These are phyloP conservation scores for Torymus auratus DNA, from an alignment of 2,888 invertebrate genomes.

Conservation along the genomic window DNA sequence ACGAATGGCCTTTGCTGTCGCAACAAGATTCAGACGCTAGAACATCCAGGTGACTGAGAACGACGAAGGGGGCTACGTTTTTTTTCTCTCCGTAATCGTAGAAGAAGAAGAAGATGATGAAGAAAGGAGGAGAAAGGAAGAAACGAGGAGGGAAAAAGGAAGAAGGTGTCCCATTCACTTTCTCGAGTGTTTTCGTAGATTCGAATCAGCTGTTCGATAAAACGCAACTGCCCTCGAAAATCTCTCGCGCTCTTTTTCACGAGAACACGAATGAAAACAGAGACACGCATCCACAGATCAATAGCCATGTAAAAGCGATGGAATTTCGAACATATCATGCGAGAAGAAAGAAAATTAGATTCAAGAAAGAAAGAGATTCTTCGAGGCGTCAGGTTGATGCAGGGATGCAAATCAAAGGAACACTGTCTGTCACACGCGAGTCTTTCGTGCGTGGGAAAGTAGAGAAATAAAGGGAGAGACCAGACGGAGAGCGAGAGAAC, in stretches of 20 bases:
- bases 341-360: constrained; percentile 33
- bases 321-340: constrained; percentile 57
- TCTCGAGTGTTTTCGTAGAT: constrained; percentile 51
- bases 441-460: too few relatives aligned
- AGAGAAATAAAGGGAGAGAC: too few relatives aligned
- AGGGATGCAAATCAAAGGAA: too few relatives aligned
- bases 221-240: constrained; percentile 26
- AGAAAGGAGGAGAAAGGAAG: background rate
- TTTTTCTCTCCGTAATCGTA: background rate
- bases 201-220: constrained; percentile 37
- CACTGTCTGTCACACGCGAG: too few relatives aligned
- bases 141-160: constrained; percentile 19
- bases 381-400: too few relatives aligned
- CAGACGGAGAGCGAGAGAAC: too few relatives aligned
- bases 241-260: constrained; percentile 55
- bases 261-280: constrained; percentile 55
- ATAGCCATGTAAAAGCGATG: constrained; percentile 18
- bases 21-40: constrained; percentile 6
- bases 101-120: background rate
- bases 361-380: background rate
- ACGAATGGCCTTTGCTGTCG: constrained; percentile 28
- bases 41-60: too few relatives aligned
- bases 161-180: constrained; percentile 8
- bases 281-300: too few relatives aligned
- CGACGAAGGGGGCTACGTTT: too few relatives aligned